Evolutionary conservation across 2,797 vertebrate genomes (phyloP).

Genomic region (Manis pentadactyla): DNA sequence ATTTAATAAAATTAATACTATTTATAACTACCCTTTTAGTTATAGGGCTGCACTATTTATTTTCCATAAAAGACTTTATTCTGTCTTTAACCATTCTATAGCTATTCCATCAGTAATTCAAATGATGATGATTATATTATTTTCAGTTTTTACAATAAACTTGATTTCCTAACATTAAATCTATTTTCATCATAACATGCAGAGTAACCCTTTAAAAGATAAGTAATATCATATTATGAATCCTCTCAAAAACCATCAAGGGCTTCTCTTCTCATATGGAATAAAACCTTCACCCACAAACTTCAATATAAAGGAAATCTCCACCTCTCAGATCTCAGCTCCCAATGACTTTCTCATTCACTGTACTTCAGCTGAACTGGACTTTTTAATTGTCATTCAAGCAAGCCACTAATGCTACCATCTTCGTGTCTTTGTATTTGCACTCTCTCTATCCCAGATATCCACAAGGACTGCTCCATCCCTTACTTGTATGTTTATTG

Average conservation of each 20-base stretch:
- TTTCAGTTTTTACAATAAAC: slow-evolving; percentile 3
- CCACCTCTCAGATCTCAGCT: neutral
- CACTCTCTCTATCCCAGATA: neutral
- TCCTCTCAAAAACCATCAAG: neutral
- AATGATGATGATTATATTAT: neutral
- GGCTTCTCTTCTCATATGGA: neutral
- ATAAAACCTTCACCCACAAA: neutral
- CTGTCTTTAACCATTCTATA: neutral
- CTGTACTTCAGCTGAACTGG: neutral
- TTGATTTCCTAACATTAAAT: neutral
- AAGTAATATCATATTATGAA: neutral
- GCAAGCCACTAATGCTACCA: neutral
- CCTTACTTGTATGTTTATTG: neutral
- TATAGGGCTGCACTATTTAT: neutral
- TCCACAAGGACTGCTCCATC: neutral
- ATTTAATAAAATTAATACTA: neutral
- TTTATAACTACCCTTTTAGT: neutral
- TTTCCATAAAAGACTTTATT: neutral
- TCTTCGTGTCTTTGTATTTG: neutral
- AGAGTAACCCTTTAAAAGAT: neutral
- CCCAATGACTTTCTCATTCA: neutral
- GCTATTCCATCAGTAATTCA: neutral
- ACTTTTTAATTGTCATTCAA: neutral
- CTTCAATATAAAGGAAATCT: neutral
- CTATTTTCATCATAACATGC: neutral